Percentiles rank a stretch among this genome's conserved stretches.
Evolutionary conservation across 2,113 vertebrate genomes (phyloP).

Genomic region (Nothobranchius furzeri): DNA sequence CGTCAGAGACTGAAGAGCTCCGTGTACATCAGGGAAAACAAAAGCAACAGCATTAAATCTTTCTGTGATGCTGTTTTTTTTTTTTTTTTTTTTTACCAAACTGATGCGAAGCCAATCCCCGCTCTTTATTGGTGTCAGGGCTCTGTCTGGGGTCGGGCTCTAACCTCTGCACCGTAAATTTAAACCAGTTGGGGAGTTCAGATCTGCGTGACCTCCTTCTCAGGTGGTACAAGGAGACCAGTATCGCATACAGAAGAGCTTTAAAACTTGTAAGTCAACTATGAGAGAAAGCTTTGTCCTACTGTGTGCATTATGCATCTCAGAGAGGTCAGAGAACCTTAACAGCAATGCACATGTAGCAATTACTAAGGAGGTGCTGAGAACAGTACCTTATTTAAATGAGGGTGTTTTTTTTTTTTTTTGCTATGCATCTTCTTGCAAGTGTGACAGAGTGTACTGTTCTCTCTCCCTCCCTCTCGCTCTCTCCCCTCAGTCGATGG

Average conservation of each 20-base stretch:
- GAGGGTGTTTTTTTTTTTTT: constrained; percentile 47
- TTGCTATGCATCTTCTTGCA: constrained; percentile 62
- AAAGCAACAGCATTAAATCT: constrained; percentile 37
- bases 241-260: constrained; percentile 57
- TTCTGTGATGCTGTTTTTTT: constrained; percentile 37
- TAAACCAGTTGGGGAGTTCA: constrained; percentile 49
- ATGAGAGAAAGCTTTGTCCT: constrained; percentile 56
- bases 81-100: constrained; percentile 26
- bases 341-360: constrained; percentile 61
- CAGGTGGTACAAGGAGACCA: constrained; percentile 47
- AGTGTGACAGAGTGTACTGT: constrained; percentile 54
- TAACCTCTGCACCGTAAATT: constrained; percentile 59
- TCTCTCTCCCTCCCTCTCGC: constrained; percentile 44
- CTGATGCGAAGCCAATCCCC: constrained; percentile 33
- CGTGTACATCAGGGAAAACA: constrained; percentile 22
- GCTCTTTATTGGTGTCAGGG: constrained; percentile 57
- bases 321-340: constrained; percentile 62
- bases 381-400: constrained; percentile 73
- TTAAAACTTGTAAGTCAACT: constrained; percentile 70
- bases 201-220: constrained; percentile 62
- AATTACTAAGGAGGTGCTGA: constrained; percentile 66
- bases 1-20: constrained; percentile 15
- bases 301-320: constrained; percentile 50
- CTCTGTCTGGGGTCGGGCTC: constrained; percentile 38
- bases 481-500: constrained; percentile 55